Percentiles rank a stretch among this genome's conserved stretches.
Conservation (phyloP, 2,888 invertebrate genomes). For the Agonopterix arenella region DNA sequence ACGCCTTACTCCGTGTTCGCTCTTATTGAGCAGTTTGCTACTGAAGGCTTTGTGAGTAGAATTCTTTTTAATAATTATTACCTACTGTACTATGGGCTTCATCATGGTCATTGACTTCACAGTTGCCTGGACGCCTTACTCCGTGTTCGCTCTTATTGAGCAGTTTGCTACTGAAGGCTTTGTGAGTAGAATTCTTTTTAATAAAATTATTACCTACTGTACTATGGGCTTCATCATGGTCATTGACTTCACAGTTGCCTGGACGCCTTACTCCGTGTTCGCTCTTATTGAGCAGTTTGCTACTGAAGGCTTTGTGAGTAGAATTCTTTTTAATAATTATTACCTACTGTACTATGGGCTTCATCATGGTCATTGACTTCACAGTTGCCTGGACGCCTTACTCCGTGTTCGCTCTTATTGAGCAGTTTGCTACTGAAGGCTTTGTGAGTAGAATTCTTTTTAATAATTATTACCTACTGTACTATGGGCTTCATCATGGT, state of each 20-base stretch:
- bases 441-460: conserved; percentile 43
- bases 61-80: too few relatives aligned
- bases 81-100: conserved; percentile 75
- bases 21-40: conserved; percentile 60
- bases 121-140: conserved; percentile 86
- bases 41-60: conserved; percentile 42
- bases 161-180: conserved; percentile 77
- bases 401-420: conserved; percentile 81
- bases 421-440: conserved; percentile 77
- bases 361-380: conserved; percentile 83
- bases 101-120: conserved; percentile 84
- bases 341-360: conserved; percentile 73
- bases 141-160: conserved; percentile 81
- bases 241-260: too few relatives aligned
- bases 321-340: too few relatives aligned
- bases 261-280: too few relatives aligned
- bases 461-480: too few relatives aligned
- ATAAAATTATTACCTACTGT: too few relatives aligned
- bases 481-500: too few relatives aligned
- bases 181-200: conserved; percentile 35
- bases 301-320: conserved; percentile 42
- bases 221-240: too few relatives aligned
- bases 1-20: too few relatives aligned
- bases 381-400: conserved; percentile 87
- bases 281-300: conserved; percentile 60